Conservation (phyloP, 2,113 vertebrate genomes). For the Tachysurus vachellii region DNA sequence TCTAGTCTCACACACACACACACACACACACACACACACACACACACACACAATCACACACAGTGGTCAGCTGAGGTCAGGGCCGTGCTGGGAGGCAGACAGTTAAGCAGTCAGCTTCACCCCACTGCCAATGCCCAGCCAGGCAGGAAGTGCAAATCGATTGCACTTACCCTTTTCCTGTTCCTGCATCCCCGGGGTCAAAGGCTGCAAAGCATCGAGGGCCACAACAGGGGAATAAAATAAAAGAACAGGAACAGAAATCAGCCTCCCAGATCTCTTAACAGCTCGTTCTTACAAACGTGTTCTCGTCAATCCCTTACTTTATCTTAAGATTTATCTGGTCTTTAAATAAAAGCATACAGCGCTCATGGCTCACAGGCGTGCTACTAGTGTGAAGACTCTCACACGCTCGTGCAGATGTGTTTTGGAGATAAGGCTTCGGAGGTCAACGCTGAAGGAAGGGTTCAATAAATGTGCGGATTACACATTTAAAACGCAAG, state of each 20-base stretch:
- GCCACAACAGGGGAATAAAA: constrained; percentile 32
- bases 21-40: constrained; percentile 7
- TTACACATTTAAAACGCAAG: neutral
- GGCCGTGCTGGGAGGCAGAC: constrained; percentile 54
- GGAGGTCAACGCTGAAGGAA: neutral
- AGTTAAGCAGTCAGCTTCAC: constrained; percentile 64
- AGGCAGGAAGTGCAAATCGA: constrained; percentile 71
- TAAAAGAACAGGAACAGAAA: neutral
- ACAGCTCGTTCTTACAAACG: neutral
- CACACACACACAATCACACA: constrained; percentile 12
- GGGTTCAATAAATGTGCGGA: neutral
- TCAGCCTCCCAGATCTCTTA: neutral
- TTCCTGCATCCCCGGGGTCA: constrained; percentile 59
- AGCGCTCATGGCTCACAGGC: too few species aligned
- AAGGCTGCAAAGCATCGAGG: constrained; percentile 53
- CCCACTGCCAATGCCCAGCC: constrained; percentile 59
- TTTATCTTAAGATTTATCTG: neutral
- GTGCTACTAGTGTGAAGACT: neutral
- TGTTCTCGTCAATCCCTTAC: neutral
- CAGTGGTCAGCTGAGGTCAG: constrained; percentile 42
- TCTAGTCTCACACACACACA: neutral
- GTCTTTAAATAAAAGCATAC: too few species aligned
- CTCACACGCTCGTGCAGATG: neutral
- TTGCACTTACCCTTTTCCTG: constrained; percentile 73
- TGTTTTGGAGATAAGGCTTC: neutral